Percentiles rank a stretch among this genome's conserved stretches.
Evolutionary conservation across 1,140 invertebrate genomes (phyloP).

Genomic region (Microplitis demolitor): DNA sequence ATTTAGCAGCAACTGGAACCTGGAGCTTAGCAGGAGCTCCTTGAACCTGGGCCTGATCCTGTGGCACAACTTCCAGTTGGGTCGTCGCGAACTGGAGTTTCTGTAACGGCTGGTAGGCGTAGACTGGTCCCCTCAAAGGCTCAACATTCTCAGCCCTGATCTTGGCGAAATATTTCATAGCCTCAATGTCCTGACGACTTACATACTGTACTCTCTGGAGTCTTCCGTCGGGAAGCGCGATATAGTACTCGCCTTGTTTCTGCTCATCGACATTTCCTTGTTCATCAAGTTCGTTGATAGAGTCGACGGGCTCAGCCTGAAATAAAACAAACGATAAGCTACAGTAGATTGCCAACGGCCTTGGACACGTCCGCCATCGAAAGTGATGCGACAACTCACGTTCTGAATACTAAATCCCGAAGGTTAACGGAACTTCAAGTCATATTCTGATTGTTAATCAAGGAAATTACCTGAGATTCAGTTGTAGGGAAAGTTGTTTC

Average conservation of each 20-base stretch:
- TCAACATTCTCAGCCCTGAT: constrained; percentile 63
- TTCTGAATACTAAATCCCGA: neutral
- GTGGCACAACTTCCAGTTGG: constrained; percentile 32
- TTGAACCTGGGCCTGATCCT: constrained; percentile 1
- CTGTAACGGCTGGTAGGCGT: constrained; percentile 60
- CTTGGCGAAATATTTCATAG: constrained; percentile 64
- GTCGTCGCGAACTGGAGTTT: constrained; percentile 46
- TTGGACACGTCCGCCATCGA: neutral
- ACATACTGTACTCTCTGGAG: constrained; percentile 62
- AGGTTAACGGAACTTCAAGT: constrained; percentile 18
- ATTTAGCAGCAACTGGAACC: constrained; percentile 29
- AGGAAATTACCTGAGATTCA: constrained; percentile 24
- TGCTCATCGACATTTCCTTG: constrained; percentile 42
- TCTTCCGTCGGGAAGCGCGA: constrained; percentile 62
- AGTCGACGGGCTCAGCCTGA: constrained; percentile 49
- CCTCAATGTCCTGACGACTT: constrained; percentile 58
- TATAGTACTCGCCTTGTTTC: constrained; percentile 59
- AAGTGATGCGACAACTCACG: neutral
- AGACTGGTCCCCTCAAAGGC: constrained; percentile 62
- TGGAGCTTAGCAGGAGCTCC: constrained; percentile 22
- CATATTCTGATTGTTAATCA: constrained; percentile 4
- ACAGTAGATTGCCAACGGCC: neutral
- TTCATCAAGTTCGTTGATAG: constrained; percentile 53
- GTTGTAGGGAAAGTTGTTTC: constrained; percentile 41
- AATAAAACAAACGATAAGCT: neutral